These are phyloP conservation scores for Microchirus variegatus DNA, from an alignment of 2,797 vertebrate species.

Conservation along the genomic window DNA sequence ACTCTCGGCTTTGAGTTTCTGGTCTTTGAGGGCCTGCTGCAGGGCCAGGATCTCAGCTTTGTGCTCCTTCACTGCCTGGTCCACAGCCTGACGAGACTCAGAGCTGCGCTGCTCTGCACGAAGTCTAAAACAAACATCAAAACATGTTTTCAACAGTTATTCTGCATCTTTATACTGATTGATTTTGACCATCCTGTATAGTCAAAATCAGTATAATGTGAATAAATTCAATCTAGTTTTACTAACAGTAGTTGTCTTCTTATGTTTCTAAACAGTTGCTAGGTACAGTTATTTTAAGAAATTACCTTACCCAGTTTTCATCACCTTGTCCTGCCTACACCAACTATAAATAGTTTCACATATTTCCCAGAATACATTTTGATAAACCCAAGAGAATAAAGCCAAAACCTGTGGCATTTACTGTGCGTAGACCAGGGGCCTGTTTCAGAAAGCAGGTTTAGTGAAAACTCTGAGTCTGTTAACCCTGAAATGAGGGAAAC, in stretches of 20 bases:
- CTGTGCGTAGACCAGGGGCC: constrained; percentile 64
- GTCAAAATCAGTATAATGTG: not conserved
- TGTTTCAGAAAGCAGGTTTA: no score
- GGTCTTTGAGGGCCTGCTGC: constrained; percentile 97
- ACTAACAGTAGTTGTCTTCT: not conserved
- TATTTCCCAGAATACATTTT: constrained; percentile 53
- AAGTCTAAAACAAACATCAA: constrained; percentile 72
- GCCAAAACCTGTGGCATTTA: constrained; percentile 39
- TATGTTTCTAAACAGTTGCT: not conserved
- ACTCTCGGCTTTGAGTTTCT: constrained; percentile 97
- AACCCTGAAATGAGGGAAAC: no score
- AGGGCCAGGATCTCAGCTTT: constrained; percentile 95
- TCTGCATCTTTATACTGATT: not conserved
- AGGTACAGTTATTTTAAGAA: not conserved
- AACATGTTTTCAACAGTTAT: not conserved
- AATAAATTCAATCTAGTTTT: not conserved
- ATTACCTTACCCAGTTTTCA: constrained; percentile 6
- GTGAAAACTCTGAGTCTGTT: no score
- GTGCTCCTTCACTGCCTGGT: constrained; percentile 96
- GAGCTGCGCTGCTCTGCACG: constrained; percentile 94
- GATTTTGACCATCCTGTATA: not conserved
- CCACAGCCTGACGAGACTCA: constrained; percentile 95
- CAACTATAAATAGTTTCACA: constrained; percentile 40
- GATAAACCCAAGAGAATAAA: constrained; percentile 41
- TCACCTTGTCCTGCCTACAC: constrained; percentile 27